A percentile compares a stretch with the other conserved stretches of the same genome.
Conservation (phyloP, 2,797 vertebrate genomes). For the Megalops cyprinoides region DNA sequence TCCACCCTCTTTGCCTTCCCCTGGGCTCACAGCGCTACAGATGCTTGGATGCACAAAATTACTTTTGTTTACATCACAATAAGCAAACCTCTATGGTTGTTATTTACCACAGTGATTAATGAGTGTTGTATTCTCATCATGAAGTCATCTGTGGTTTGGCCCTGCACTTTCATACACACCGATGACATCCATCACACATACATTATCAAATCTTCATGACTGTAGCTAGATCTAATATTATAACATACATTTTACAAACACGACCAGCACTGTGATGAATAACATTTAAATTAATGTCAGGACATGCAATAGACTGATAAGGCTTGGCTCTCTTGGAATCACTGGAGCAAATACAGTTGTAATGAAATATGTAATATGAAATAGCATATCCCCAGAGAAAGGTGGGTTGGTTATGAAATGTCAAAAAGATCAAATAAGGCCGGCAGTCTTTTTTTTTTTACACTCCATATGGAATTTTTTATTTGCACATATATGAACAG, state of each 20-base stretch:
- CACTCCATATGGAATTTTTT: no score
- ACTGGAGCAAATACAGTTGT: no score
- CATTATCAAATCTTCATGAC: no score
- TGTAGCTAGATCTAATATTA: no score
- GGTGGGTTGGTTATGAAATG: no score
- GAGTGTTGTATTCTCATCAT: neutral
- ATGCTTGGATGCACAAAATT: neutral
- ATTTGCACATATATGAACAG: neutral
- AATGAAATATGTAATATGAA: neutral
- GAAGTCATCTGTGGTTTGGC: neutral
- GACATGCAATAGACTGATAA: no score
- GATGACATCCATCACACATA: neutral
- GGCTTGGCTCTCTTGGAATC: neutral
- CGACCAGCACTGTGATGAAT: no score
- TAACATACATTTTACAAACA: no score
- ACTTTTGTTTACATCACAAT: slow-evolving; percentile 16
- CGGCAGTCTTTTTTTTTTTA: no score
- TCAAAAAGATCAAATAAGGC: no score
- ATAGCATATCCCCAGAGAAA: neutral
- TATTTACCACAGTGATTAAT: neutral
- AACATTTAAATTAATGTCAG: no score
- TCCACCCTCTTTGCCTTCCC: neutral
- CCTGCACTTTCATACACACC: neutral
- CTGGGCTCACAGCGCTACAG: neutral
- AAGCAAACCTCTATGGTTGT: neutral